Conservation (phyloP, 1,140 invertebrate species). For the Temnothorax curvispinosus region DNA sequence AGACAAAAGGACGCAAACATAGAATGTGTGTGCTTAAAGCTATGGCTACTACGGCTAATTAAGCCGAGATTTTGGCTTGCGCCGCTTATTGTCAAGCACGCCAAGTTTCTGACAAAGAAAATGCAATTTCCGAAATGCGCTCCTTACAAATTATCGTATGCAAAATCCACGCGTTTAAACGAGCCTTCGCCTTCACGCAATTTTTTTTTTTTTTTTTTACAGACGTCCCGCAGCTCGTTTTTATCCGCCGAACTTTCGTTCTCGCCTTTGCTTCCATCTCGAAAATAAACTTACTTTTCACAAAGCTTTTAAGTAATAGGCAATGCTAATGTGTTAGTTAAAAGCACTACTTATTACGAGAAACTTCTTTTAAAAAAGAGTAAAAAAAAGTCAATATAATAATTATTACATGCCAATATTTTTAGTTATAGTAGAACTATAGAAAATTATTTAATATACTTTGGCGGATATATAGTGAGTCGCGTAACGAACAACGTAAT, state of each 20-base stretch:
- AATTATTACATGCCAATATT: not conserved
- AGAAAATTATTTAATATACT: not conserved
- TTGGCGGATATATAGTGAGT: not conserved
- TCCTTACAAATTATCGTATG: not conserved
- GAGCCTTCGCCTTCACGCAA: not conserved
- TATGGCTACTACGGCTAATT: constrained; percentile 59
- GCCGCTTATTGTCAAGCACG: constrained; percentile 11
- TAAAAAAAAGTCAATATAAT: not conserved
- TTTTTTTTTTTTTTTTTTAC: constrained; percentile 25
- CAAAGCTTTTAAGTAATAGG: constrained; percentile 27
- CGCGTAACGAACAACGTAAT: not conserved
- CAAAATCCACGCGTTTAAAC: constrained; percentile 15
- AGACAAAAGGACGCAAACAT: constrained; percentile 38
- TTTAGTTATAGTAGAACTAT: not conserved
- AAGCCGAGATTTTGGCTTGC: constrained; percentile 47
- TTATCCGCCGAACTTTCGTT: constrained; percentile 3
- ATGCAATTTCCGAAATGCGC: constrained; percentile 32
- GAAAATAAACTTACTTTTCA: constrained; percentile 2
- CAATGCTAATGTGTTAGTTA: not conserved
- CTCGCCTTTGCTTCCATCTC: not conserved
- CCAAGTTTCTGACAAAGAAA: not conserved
- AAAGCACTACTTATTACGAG: not conserved
- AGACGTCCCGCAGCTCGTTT: not conserved
- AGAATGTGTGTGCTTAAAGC: constrained; percentile 59
- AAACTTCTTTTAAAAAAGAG: not conserved